Base-by-base conservation (phyloP, 2,113 vertebrate species). In the Neolamprologus sp. region DNA sequence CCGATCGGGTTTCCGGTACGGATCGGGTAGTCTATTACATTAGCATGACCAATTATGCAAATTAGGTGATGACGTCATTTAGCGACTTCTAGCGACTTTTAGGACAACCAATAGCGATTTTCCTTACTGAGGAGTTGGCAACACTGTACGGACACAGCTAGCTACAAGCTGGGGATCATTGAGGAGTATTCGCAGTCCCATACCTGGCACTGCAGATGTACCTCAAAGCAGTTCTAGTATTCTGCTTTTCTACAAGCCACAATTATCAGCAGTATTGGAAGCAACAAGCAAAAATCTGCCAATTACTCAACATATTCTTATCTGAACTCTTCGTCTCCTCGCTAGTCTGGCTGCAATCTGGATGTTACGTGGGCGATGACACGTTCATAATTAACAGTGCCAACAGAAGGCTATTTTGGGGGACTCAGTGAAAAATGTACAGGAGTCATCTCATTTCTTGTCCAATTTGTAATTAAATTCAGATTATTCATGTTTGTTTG, bases 271-370 rank as follows among this genome's bases (percentile, higher is more conserved):
- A 31, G 42, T 5, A 47, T 14, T 17, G 53, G 45, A 49, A 85
- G 73, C 63, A 68, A 5, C 63, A 21, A 79, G 17, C 45, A 68
- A 5, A 63, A 84, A 80, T 82, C 81, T 82, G 82, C 90, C 84
- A 88, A 49, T 81, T 87, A 73, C 65, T 51, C 86, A 81, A 81
- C 92, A 90, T 87, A 87, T 93, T 93, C 87, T 68, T 83, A 73
- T 53, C 85, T 91, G 87, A 93, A 83, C 87, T 85, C 88, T 63
- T 21, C 7, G 19, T 86, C 73, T 85, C 73, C 84, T 91, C 5
- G 31, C 85, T 84, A 88, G 79, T 90, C 63, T 86, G 88, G 71
- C 88, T 87, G 86, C 79, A 88, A 87, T 88, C 86, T 78, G 73
- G 63, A 91, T 83, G 84, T 60, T 85, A 87, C 53, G 82, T 90